phyloP scores from a whole-genome alignment of 2,888 invertebrate genomes.

The Tinea trinotella region DNA sequence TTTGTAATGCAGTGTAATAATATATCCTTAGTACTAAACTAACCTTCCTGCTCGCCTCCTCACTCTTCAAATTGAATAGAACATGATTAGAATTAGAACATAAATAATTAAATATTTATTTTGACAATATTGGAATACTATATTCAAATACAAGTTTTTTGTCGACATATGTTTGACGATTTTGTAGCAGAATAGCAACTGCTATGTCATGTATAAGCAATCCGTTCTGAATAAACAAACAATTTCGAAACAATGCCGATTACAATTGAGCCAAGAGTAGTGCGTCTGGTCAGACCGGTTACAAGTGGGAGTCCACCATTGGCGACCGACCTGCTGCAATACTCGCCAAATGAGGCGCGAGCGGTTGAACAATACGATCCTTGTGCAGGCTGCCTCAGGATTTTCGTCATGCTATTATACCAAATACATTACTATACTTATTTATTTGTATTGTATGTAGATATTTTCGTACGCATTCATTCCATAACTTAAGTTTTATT shows the following conservation, averaged over 20 bases:
- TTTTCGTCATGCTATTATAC: conserved; percentile 16
- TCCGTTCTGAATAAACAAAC: background rate
- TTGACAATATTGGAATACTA: too few relatives aligned
- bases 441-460: background rate
- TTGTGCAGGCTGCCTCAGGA: background rate
- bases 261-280: background rate
- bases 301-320: conserved; percentile 1
- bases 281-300: conserved; percentile 15
- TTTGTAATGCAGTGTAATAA: conserved; percentile 4
- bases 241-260: background rate
- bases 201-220: too few relatives aligned
- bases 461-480: background rate
- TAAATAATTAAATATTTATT: background rate
- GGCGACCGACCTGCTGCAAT: conserved; percentile 15
- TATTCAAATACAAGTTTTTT: too few relatives aligned
- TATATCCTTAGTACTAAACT: conserved; percentile 7
- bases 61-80: background rate
- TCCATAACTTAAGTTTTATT: background rate
- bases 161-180: too few relatives aligned
- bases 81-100: background rate
- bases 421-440: background rate
- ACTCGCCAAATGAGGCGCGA: conserved; percentile 16
- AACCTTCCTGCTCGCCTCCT: background rate
- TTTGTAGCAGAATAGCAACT: too few relatives aligned
- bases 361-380: conserved; percentile 3